phyloP scores from a whole-genome alignment of 2,797 vertebrate genomes.

The Arnoldichthys spilopterus region DNA sequence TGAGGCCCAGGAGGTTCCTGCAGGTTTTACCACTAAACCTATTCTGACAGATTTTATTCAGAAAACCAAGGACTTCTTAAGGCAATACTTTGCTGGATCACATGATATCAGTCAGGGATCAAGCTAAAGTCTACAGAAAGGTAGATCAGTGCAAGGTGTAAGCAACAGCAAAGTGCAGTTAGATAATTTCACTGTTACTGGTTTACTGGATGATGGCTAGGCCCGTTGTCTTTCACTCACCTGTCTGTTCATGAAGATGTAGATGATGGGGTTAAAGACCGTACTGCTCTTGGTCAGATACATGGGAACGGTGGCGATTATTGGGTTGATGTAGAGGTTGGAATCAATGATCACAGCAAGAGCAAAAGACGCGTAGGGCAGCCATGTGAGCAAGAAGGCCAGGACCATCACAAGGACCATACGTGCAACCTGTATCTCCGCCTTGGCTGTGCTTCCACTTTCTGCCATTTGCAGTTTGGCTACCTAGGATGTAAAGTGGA shows the following conservation, averaged over 20 bases:
- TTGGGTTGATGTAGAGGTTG: conserved; percentile 70
- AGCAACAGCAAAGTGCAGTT: background rate
- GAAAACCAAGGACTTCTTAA: too few species aligned
- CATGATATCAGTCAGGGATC: too few species aligned
- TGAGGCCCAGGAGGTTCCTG: too few species aligned
- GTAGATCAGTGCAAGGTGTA: too few species aligned
- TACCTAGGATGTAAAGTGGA: conserved; percentile 62
- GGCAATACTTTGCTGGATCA: too few species aligned
- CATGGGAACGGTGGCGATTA: conserved; percentile 70
- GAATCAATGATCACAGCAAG: conserved; percentile 69
- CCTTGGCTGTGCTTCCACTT: conserved; percentile 68
- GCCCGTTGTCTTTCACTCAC: conserved; percentile 23
- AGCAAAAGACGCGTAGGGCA: conserved; percentile 83
- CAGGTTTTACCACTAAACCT: too few species aligned
- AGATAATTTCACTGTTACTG: background rate
- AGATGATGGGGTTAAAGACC: conserved; percentile 79
- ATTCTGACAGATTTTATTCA: too few species aligned
- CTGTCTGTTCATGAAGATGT: conserved; percentile 81
- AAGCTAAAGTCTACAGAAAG: too few species aligned
- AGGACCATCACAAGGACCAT: conserved; percentile 88
- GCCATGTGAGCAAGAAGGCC: conserved; percentile 86
- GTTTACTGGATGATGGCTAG: background rate
- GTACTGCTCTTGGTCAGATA: conserved; percentile 76
- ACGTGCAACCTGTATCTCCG: conserved; percentile 82
- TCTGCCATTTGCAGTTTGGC: conserved; percentile 70